phyloP scores from a whole-genome alignment of 2,113 vertebrate genomes.

The Pantherophis guttatus region DNA sequence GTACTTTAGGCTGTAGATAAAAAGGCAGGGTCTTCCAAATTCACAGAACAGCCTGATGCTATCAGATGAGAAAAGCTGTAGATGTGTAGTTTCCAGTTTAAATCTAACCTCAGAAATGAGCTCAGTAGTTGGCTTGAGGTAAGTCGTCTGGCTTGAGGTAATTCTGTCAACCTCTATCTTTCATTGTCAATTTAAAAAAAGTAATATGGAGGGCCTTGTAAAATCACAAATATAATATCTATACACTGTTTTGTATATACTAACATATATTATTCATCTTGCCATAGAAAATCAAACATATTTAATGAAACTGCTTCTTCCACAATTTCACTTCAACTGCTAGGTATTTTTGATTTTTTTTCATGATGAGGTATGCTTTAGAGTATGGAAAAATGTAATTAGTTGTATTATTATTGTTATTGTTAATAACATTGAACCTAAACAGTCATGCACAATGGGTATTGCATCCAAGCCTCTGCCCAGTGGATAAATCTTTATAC shows the following conservation, averaged over 20 bases:
- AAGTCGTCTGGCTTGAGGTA: not conserved
- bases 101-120: not conserved
- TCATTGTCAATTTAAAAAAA: not conserved
- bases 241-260: not conserved
- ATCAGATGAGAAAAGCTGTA: not conserved
- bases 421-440: not conserved
- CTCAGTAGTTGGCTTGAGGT: not conserved
- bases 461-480: not conserved
- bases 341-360: too few relatives aligned
- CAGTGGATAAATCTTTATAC: not conserved
- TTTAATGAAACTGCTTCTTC: not conserved
- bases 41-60: not conserved
- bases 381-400: not conserved
- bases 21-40: not conserved
- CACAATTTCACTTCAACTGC: not conserved
- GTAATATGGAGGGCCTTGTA: not conserved
- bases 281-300: not conserved
- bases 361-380: not conserved
- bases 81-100: not conserved
- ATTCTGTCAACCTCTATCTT: not conserved
- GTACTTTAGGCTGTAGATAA: not conserved
- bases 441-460: not conserved
- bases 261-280: not conserved
- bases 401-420: not conserved
- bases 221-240: not conserved